phyloP scores from a whole-genome alignment of 1,140 invertebrate species.

The Chironomus tepperi region DNA sequence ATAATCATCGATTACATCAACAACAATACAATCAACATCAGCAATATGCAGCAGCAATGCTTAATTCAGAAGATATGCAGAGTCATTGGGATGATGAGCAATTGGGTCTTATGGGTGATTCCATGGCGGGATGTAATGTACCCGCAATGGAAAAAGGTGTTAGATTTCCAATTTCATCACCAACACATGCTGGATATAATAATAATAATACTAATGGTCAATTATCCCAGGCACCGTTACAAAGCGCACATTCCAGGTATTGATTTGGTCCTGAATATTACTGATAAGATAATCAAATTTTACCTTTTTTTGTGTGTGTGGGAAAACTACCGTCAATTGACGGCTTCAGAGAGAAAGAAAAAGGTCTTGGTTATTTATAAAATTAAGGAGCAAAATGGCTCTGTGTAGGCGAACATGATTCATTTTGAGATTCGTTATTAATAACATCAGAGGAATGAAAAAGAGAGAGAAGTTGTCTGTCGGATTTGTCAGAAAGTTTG shows the following conservation, averaged over 20 bases:
- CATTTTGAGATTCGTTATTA: too few relatives aligned
- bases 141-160: slow-evolving; percentile 41
- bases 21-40: slow-evolving; percentile 28
- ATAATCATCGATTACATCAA: slow-evolving; percentile 39
- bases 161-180: slow-evolving; percentile 41
- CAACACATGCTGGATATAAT: slow-evolving; percentile 40
- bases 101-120: slow-evolving; percentile 29
- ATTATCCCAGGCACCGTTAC: slow-evolving; percentile 46
- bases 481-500: too few relatives aligned
- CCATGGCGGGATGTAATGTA: slow-evolving; percentile 37
- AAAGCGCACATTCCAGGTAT: slow-evolving; percentile 61
- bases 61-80: neutral
- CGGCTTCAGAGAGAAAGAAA: too few relatives aligned
- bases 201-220: slow-evolving; percentile 17
- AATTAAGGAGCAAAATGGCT: too few relatives aligned
- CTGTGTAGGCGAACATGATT: too few relatives aligned
- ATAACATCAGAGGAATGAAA: too few relatives aligned
- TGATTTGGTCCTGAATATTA: too few relatives aligned
- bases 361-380: too few relatives aligned
- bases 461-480: too few relatives aligned
- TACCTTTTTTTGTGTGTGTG: too few relatives aligned
- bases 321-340: too few relatives aligned
- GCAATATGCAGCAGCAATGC: slow-evolving; percentile 22
- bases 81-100: slow-evolving; percentile 17
- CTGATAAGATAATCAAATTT: too few relatives aligned